These are phyloP conservation scores for Idaea dimidiata DNA, from an alignment of 2,888 invertebrate genomes.

Conservation along the genomic window DNA sequence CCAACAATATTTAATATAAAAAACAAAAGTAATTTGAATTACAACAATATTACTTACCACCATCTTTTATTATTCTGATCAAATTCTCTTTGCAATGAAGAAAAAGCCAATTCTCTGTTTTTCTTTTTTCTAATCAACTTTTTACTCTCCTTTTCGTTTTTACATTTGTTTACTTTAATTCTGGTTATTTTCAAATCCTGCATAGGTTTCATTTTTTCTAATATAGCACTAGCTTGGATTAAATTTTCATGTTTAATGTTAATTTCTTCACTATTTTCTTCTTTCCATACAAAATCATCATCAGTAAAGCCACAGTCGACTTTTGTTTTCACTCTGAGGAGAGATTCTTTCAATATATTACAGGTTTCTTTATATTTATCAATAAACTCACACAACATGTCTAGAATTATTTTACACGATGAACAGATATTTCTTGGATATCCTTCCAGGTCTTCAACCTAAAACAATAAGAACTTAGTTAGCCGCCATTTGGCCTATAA, in stretches of 20 bases:
- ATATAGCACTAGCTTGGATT: neutral
- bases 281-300: neutral
- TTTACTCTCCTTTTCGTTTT: slow-evolving; percentile 28
- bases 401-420: slow-evolving; percentile 50
- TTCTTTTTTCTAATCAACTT: slow-evolving; percentile 25
- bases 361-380: slow-evolving; percentile 54
- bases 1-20: too few relatives aligned
- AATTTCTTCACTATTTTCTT: neutral
- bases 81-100: slow-evolving; percentile 68
- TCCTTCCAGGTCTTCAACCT: slow-evolving; percentile 65
- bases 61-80: too few relatives aligned
- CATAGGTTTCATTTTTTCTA: neutral
- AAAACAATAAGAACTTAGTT: slow-evolving; percentile 27
- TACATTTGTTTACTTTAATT: slow-evolving; percentile 21
- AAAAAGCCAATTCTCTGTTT: slow-evolving; percentile 58
- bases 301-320: slow-evolving; percentile 26
- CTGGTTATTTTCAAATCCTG: slow-evolving; percentile 17
- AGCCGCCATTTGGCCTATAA: too few relatives aligned
- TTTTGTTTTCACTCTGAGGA: slow-evolving; percentile 51
- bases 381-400: slow-evolving; percentile 52
- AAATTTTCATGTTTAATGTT: slow-evolving; percentile 15
- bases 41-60: slow-evolving; percentile 54
- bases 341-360: slow-evolving; percentile 48
- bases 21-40: slow-evolving; percentile 8
- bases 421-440: slow-evolving; percentile 62